Conservation (phyloP, 2,888 invertebrate species). For the Morpho achilles region DNA sequence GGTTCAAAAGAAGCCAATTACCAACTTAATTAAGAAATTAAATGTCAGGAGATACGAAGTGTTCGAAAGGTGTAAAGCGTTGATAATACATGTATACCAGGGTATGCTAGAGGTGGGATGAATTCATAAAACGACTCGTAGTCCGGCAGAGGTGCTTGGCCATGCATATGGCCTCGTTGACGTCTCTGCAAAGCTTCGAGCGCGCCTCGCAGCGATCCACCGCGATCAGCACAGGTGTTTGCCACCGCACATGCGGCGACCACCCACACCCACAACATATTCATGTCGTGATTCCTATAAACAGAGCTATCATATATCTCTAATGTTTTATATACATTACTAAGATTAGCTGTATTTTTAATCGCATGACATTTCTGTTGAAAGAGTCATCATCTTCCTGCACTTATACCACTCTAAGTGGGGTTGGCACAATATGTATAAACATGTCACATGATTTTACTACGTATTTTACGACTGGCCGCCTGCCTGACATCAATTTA, state of each 20-base stretch:
- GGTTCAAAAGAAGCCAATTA: no score
- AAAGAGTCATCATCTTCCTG: no score
- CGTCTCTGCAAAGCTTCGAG: conserved; percentile 74
- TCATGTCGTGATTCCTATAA: conserved; percentile 39
- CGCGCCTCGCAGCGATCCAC: conserved; percentile 72
- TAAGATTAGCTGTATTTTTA: no score
- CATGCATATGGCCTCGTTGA: conserved; percentile 60
- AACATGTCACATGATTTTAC: no score
- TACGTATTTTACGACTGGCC: no score
- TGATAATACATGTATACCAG: conserved; percentile 40
- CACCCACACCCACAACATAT: conserved; percentile 49
- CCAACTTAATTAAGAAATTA: no score
- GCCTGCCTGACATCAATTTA: no score
- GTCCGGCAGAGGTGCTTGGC: conserved; percentile 49
- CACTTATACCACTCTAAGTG: no score
- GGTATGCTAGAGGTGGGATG: conserved; percentile 59
- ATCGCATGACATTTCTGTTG: no score
- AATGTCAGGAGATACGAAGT: not conserved
- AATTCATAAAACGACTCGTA: conserved; percentile 66
- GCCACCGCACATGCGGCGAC: conserved; percentile 40
- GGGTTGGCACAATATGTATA: no score
- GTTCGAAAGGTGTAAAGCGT: no score
- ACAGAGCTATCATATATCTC: not conserved
- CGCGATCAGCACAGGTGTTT: conserved; percentile 44
- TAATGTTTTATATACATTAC: not conserved